Conservation (phyloP, 2,888 invertebrate species). For the Pachydiplax longipennis region DNA sequence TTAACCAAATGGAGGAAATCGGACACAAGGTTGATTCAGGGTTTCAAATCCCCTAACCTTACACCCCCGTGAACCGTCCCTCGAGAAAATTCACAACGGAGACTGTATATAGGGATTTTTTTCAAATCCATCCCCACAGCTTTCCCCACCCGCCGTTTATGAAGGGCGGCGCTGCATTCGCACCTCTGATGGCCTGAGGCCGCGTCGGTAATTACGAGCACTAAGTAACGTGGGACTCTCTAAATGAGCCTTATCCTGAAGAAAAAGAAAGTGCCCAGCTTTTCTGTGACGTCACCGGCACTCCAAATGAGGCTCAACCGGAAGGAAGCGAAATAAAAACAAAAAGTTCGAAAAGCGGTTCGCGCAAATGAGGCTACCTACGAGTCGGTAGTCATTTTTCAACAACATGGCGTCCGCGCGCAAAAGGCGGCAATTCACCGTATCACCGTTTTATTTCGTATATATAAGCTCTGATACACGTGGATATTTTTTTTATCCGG, state of each 20-base stretch:
- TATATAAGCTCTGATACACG: no score
- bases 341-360: neutral
- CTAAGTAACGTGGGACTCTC: conserved; percentile 1
- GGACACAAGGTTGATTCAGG: no score
- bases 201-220: conserved; percentile 7
- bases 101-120: neutral
- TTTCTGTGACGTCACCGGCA: neutral
- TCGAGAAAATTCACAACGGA: no score
- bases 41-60: no score
- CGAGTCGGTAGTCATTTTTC: neutral
- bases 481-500: no score
- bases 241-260: neutral
- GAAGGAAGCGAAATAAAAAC: neutral
- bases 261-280: neutral
- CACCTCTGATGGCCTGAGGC: neutral
- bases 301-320: neutral
- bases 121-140: neutral
- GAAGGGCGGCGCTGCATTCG: conserved; percentile 17
- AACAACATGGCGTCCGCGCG: neutral
- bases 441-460: no score
- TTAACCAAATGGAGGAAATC: no score
- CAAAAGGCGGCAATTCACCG: neutral
- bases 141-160: neutral
- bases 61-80: no score
- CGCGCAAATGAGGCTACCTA: conserved; percentile 5